Base-by-base conservation (phyloP, 1,140 invertebrate species). In the Rhagoletis zephyria region DNA sequence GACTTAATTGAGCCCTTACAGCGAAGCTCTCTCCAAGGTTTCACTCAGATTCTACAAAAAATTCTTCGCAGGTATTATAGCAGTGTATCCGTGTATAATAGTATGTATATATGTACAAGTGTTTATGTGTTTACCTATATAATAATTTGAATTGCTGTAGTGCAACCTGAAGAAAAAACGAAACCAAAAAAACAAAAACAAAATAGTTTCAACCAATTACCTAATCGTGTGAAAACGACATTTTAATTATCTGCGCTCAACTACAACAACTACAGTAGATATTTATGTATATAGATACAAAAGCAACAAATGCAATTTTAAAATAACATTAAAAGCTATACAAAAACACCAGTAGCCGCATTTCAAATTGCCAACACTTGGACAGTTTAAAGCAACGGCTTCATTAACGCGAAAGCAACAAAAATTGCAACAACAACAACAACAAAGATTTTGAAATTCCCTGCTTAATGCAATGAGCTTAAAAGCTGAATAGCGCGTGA, bases 251-350 rank as follows among this genome's bases (percentile, higher is more conserved):
- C 16, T 51, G 74, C 74, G 74, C 16, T 56, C 45, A 59, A 56
- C 5, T 48, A 30, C 48, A 81, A 56, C 74, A 81, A 59, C 48
- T 56, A 81, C 45, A 56, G 30, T 9, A 81, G 1, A 56, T 30
- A 10, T 19, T 3, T 4, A 19, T 6, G 45, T 42, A 45, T 16
- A 45, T 6, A 67, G 30, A 9, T 7, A 30, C 5, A 81, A 81
- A 30, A 81, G 14, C 67, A 74, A 74, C 14, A 42, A 74, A 74
- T 74, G 67, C 42, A 74, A 74, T 74, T 74, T 74, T n/a, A 74
- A 74, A 74, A 74, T 74, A 74, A 81, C 74, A 56, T 81, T 81
- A 56, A 81, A 81, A 81, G 48, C 74, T n/a, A 59, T 81, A 81
- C 74, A 19, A 81, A 48, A 81, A 81, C 74, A 81, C 74, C 74